phyloP scores from a whole-genome alignment of 2,113 vertebrate species.

The Pelvicachromis taeniatus region DNA sequence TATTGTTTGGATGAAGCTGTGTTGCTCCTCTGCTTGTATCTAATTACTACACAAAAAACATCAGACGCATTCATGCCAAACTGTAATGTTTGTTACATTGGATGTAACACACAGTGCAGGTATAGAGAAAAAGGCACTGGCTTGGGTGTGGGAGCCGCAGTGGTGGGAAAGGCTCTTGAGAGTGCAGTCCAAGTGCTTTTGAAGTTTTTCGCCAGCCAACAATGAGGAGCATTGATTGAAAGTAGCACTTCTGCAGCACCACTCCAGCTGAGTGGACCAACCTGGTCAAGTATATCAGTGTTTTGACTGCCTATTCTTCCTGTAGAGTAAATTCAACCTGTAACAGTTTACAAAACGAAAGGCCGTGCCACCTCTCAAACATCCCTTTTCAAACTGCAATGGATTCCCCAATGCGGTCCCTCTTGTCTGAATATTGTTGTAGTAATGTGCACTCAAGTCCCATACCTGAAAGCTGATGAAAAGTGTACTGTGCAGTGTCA shows the following conservation, averaged over 20 bases:
- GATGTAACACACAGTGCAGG: slow-evolving; percentile 27
- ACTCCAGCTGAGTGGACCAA: slow-evolving; percentile 17
- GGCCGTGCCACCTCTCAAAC: not conserved
- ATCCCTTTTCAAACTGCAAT: slow-evolving; percentile 12
- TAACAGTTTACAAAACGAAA: slow-evolving; percentile 2
- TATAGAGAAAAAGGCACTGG: not conserved
- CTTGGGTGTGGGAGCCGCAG: slow-evolving; percentile 5
- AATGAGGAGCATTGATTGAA: slow-evolving; percentile 67
- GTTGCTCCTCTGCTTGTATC: not conserved
- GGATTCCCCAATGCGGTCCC: not conserved
- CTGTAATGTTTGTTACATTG: slow-evolving; percentile 3
- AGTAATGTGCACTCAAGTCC: slow-evolving; percentile 26
- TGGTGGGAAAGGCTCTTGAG: slow-evolving; percentile 59
- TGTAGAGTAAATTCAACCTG: slow-evolving; percentile 52
- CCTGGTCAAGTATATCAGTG: slow-evolving; percentile 68
- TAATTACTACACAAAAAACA: not conserved
- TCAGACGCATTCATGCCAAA: not conserved
- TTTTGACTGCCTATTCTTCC: slow-evolving; percentile 64
- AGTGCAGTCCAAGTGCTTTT: slow-evolving; percentile 49
- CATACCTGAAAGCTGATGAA: slow-evolving; percentile 42
- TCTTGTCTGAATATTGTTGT: slow-evolving; percentile 24
- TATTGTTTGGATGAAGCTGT: not conserved
- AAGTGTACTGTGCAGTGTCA: slow-evolving; percentile 16
- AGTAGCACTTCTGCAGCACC: slow-evolving; percentile 28
- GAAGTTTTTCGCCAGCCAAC: slow-evolving; percentile 53